Evolutionary conservation across 2,113 vertebrate genomes (phyloP).

Genomic region (Malurus cyaneus): DNA sequence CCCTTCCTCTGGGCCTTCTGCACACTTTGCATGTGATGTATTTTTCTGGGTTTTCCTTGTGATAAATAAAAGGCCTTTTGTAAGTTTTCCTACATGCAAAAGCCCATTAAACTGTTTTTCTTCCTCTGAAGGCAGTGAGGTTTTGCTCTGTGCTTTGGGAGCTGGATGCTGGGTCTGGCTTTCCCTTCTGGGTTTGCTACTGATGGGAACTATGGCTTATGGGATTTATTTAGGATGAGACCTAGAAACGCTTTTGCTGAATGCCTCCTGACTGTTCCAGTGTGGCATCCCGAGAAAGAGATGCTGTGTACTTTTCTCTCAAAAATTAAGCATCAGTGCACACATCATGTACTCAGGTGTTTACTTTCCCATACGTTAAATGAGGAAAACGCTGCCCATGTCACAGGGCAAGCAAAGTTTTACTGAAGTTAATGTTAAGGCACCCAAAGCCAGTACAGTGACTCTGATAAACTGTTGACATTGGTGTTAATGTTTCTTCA

Average conservation of each 20-base stretch:
- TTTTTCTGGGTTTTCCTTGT: background rate
- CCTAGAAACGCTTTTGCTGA: background rate
- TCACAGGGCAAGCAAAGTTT: background rate
- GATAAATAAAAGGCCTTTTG: background rate
- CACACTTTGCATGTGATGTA: fast-evolving
- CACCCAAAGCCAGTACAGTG: background rate
- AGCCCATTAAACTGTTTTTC: background rate
- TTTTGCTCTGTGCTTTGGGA: background rate
- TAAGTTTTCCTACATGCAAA: background rate
- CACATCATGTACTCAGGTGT: background rate
- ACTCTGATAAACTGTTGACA: background rate
- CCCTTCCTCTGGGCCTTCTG: background rate
- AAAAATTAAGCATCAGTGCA: background rate
- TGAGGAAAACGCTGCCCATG: background rate
- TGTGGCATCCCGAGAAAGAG: background rate
- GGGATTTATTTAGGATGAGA: background rate
- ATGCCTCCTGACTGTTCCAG: background rate
- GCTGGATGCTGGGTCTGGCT: background rate
- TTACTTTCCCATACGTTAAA: background rate
- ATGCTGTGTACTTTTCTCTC: background rate
- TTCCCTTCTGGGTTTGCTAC: background rate
- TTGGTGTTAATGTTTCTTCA: background rate
- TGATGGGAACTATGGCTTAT: background rate
- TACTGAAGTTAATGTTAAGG: background rate
- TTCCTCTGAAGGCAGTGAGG: background rate